Base-by-base conservation (phyloP, 2,113 vertebrate genomes). In the Toxostoma redivivum region DNA sequence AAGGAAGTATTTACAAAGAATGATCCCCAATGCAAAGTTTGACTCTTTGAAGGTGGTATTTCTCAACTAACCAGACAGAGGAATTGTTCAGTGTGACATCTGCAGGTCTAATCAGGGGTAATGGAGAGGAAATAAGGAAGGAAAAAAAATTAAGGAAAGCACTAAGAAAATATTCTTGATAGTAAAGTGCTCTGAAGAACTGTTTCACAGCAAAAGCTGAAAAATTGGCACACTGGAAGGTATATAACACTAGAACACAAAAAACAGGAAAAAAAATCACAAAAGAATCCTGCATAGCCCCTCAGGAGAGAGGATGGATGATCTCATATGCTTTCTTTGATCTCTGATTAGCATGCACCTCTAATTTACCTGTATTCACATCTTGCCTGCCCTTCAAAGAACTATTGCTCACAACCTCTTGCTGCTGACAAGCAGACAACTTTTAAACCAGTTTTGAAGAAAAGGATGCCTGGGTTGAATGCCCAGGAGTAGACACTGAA, bases 261-360 rank as follows among this genome's bases (percentile, higher is more conserved):
- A 89, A 89, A 91, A 69, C 21, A 72, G 37, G 42, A 86, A 92
- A 94, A 92, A 94, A 72, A 79, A 65, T 67, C 50, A 84, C 86
- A 72, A 64, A 93, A 91, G 65, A 95, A 87, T 91, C 48, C 50
- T 61, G 21, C 70, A 69, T 27, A 76, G 61, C 28, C 61, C 38
- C 78, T 25, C 0, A 0, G 45, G 84, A 82, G 57, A 65, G 12
- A 71, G 69, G n/a, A 14, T 70, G 57, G 70, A 76, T 91, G 87
- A 95, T 77, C 58, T 80, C 81, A 77, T 35, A 18, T 23, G 20
- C 50, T 70, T 82, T 62, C 71, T 91, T 84, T 91, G 81, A 89
- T 85, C 56, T 91, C 73, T 79, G 77, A 95, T 85, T 54, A 85
- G 33, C 54, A 77, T 37, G 72, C 0, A 1, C 47, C 38, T 91